A percentile compares a stretch with the other conserved stretches of the same genome.
Evolutionary conservation across 2,113 vertebrate species (phyloP).

Genomic region (Setophaga kirtlandii): DNA sequence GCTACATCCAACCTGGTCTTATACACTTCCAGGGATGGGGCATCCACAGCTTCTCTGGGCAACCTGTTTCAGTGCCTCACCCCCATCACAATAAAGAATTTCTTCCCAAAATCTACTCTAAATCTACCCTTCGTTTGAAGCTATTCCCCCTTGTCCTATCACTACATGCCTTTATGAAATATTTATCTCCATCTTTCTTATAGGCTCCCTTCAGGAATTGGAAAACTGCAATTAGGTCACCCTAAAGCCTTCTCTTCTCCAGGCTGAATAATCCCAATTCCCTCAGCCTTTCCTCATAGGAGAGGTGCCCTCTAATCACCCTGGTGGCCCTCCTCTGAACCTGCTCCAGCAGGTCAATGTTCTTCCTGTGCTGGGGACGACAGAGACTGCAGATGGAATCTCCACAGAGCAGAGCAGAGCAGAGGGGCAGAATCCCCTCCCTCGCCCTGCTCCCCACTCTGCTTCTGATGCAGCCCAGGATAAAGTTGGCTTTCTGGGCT

Average conservation of each 20-base stretch:
- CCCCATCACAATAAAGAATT: background rate
- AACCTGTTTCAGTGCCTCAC: background rate
- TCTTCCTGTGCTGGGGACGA: background rate
- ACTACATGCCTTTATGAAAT: background rate
- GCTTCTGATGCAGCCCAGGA: background rate
- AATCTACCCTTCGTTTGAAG: background rate
- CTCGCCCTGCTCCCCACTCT: rapidly evolving
- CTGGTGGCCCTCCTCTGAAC: background rate
- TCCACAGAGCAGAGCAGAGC: background rate
- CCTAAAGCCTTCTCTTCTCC: background rate
- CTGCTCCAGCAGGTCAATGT: background rate
- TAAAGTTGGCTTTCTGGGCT: background rate
- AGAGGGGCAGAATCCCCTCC: background rate
- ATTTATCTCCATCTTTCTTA: background rate
- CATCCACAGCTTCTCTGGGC: background rate
- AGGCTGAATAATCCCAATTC: background rate
- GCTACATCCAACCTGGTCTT: background rate
- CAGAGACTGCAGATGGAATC: background rate
- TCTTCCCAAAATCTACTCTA: background rate
- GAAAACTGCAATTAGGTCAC: background rate
- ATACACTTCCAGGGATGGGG: background rate
- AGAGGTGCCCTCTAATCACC: background rate
- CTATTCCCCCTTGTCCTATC: background rate
- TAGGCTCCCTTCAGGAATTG: background rate
- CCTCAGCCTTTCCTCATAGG: background rate